Conservation (phyloP, 2,797 vertebrate genomes). For the Hemibagrus guttatus region DNA sequence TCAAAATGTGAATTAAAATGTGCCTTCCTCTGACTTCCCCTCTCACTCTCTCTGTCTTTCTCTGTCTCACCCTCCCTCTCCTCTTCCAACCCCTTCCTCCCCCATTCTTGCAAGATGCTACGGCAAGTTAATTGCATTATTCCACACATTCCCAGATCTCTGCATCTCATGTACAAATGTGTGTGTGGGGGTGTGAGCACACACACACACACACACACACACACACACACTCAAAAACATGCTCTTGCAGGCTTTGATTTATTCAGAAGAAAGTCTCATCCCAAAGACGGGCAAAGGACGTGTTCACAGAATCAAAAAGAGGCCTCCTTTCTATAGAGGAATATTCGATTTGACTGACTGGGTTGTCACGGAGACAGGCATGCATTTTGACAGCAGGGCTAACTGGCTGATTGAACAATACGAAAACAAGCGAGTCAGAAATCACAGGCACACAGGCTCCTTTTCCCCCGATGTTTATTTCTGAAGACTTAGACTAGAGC, state of each 20-base stretch:
- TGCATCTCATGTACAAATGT: constrained; percentile 47
- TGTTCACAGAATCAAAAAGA: constrained; percentile 62
- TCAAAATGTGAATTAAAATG: constrained; percentile 13
- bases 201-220: not conserved
- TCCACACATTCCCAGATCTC: constrained; percentile 67
- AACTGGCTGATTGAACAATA: constrained; percentile 70
- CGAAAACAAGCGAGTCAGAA: constrained; percentile 70
- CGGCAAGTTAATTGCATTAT: constrained; percentile 75
- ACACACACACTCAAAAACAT: constrained; percentile 33
- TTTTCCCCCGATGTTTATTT: constrained; percentile 65
- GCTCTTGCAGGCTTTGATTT: constrained; percentile 59
- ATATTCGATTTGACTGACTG: constrained; percentile 60
- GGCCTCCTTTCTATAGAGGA: constrained; percentile 45
- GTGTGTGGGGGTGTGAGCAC: not conserved
- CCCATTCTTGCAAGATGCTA: constrained; percentile 70
- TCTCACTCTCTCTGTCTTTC: constrained; percentile 9
- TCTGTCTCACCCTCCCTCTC: constrained; percentile 12
- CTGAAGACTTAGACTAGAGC: constrained; percentile 61
- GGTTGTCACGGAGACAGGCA: constrained; percentile 61
- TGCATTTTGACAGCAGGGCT: constrained; percentile 65
- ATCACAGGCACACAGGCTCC: constrained; percentile 50
- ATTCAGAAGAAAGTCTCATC: constrained; percentile 63
- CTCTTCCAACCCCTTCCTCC: not conserved
- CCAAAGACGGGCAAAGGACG: constrained; percentile 51
- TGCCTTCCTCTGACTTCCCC: not conserved